Evolutionary conservation across 2,113 vertebrate genomes (phyloP), one percentile per base, ranked within the genome.

Genomic region (Plotosus lineatus): DNA sequence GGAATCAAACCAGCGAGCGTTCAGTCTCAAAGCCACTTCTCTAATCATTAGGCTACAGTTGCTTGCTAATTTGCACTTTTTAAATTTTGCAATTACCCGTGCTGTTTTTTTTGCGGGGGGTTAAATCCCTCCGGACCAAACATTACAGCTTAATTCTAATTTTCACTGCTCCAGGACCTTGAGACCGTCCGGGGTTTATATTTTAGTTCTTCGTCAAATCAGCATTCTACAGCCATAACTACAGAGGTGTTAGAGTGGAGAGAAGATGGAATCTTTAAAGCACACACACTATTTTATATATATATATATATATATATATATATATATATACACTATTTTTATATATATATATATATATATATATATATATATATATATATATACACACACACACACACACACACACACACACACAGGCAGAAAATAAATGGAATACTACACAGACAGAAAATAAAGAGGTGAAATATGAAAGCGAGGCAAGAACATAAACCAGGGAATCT

Each of bases 391-490:
- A 46, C 44, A 46, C 3, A 46, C 26, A 65, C 17, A 71, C 28
- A 28, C 31, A 46, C 5, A 75, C n/a, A 55, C 14, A 6, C 11
- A 11, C 3, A 6, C 12, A n/a, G n/a, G n/a, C n/a, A n/a, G n/a
- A n/a, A n/a, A n/a, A n/a, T 56, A 19, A 8, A 80, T 28, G 36
- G 53, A 38, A 56, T 46, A 28, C 33, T 46, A 73, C 21, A n/a
- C 61, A 28, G 7, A 28, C 50, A 42, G 77, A 40, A 71, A 79
- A 79, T 79, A 71, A 79, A 58, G 72, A 8, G 7, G 42, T 17
- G 53, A 19, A 79, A 58, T 71, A 60, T 55, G 17, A 48, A 79
- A 79, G 26, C 60, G 63, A 79, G 48, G 21, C 33, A 53, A 40
- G 63, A 71, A 55, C n/a, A 58, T 58, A 65, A 66, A 78, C 2